Conservation (phyloP, 92 coral and sea anemone species). For the Actinostola sp. region DNA sequence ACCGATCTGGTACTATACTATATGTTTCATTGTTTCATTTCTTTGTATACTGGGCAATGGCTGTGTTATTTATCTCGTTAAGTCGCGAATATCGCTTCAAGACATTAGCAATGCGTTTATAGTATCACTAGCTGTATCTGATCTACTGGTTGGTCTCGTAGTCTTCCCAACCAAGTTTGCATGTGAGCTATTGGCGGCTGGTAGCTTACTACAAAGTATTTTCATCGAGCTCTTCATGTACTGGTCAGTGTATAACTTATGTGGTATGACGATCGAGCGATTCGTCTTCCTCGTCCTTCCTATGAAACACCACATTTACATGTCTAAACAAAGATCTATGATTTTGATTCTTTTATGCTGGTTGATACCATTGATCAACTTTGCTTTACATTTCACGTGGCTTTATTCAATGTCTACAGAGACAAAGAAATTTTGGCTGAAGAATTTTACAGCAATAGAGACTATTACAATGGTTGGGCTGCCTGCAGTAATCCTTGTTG, state of each 20-base stretch:
- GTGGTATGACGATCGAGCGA: conserved; percentile 64
- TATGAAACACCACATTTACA: conserved; percentile 26
- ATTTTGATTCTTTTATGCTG: conserved; percentile 25
- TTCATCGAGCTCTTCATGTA: conserved; percentile 48
- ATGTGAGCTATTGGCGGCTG: conserved; percentile 7
- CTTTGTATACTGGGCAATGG: conserved; percentile 33
- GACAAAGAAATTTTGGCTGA: conserved; percentile 40
- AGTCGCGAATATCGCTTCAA: conserved; percentile 30
- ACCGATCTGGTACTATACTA: conserved; percentile 6
- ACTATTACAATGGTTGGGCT: conserved; percentile 24
- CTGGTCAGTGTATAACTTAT: conserved; percentile 55
- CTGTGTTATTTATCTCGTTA: conserved; percentile 29
- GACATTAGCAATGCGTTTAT: conserved; percentile 32
- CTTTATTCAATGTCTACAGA: conserved; percentile 36
- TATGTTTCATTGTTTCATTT: conserved; percentile 4
- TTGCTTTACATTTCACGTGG: conserved; percentile 52
- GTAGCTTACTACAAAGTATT: conserved; percentile 17
- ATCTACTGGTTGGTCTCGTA: conserved; percentile 24
- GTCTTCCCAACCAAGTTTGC: conserved; percentile 29
- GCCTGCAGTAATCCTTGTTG: conserved; percentile 15
- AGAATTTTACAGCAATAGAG: conserved; percentile 46
- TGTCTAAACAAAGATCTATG: conserved; percentile 13
- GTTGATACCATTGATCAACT: conserved; percentile 43
- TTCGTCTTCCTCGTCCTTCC: conserved; percentile 48
- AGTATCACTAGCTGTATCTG: conserved; percentile 49